Conservation (phyloP, 2,888 invertebrate genomes). For the Protodeltote pygarga region DNA sequence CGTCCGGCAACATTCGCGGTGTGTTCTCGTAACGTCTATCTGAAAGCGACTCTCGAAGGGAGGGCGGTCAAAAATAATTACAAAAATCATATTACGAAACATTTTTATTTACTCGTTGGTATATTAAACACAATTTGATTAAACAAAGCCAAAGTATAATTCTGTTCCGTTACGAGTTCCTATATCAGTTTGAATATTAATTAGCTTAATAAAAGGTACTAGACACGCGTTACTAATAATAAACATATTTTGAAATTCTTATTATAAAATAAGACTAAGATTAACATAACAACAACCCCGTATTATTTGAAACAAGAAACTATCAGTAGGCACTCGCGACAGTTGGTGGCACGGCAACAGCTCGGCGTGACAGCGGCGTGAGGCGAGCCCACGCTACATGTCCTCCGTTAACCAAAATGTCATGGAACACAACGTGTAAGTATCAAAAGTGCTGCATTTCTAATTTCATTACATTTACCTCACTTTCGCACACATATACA, state of each 20-base stretch:
- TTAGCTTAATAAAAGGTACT: conserved; percentile 78
- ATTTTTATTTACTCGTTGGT: conserved; percentile 85
- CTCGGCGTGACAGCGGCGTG: background rate
- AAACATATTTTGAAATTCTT: conserved; percentile 79
- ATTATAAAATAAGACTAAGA: conserved; percentile 78
- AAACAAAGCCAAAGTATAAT: conserved; percentile 82
- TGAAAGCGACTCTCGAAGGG: conserved; percentile 72
- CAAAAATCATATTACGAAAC: conserved; percentile 86
- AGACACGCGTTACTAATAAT: conserved; percentile 77
- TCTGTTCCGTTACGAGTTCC: conserved; percentile 75
- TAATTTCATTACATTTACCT: conserved; percentile 48
- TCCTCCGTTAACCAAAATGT: conserved; percentile 39
- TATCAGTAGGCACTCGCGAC: conserved; percentile 46
- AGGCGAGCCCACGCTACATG: conserved; percentile 1
- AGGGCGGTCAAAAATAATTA: conserved; percentile 84
- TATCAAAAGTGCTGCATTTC: conserved; percentile 65
- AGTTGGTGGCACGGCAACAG: conserved; percentile 7
- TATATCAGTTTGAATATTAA: conserved; percentile 75
- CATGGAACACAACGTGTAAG: conserved; percentile 58
- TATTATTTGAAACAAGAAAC: conserved; percentile 73
- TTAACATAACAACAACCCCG: conserved; percentile 84
- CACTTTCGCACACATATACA: conserved; percentile 58
- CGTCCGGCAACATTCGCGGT: conserved; percentile 70
- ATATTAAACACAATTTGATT: conserved; percentile 84
- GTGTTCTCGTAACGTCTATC: conserved; percentile 74